Evolutionary conservation across 2,888 invertebrate species (phyloP), one percentile per base, ranked within the genome.

Genomic region (Tanypteryx hageni): DNA sequence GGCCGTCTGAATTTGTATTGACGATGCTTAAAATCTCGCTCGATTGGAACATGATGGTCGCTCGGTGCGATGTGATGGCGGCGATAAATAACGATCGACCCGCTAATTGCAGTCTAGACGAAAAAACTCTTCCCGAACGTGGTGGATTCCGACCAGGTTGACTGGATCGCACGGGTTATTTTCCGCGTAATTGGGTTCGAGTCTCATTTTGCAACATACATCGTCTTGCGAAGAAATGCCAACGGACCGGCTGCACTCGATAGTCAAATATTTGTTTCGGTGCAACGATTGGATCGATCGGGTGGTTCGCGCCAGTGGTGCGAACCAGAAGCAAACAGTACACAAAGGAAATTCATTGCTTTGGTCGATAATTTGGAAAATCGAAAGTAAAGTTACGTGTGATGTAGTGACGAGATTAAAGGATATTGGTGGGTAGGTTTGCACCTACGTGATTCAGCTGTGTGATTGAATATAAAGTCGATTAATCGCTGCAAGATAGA

Each of bases 1-100:
- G 22, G 76, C 76, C 22, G 22, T 27, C 22, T 76, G 22, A 76
- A 76, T 76, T 76, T 76, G 76, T 76, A 27, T 76, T 76, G 76
- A 27, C 76, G 76, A 76, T 13, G 27, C 27, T 11, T 27, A 27
- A 76, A 76, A 27, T 27, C 13, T 22, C 76, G 0, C 76, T 76
- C 76, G 76, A 76, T 76, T 76, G 76, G 22, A 76, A 27, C 27
- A 8, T 10, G 22, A 22, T 11, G 76, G 76, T 76, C 89, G 89
- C 61, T 64, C n/a, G 89, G 89, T 61, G 56, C 68, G 64, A 61
- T 44, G 68, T 44, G 64, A 89, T 64, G 89, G 44, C 44, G 44
- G 68, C 10, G 56, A 56, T 83, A 83, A 83, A 57, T 83, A 83
- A 83, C 83, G 83, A 83, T 83, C 83, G 57, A 57, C 18, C 44